A percentile compares a stretch with the other conserved stretches of the same genome.
These are phyloP conservation scores for Pagetopsis macropterus DNA, from an alignment of 2,797 vertebrate genomes.

Conservation along the genomic window DNA sequence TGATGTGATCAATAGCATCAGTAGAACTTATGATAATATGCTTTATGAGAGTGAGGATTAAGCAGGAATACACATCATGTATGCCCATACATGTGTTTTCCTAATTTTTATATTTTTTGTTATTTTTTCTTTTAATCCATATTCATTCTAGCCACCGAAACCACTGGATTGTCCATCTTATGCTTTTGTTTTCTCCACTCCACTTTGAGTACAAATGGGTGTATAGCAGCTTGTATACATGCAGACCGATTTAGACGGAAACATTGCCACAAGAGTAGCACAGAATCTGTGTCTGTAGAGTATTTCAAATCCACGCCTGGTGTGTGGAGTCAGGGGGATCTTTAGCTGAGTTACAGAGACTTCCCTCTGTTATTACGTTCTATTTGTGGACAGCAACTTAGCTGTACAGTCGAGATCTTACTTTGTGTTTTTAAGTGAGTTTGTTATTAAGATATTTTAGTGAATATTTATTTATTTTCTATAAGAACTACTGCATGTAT, in stretches of 20 bases:
- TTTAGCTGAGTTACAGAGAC: neutral
- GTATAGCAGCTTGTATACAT: conserved; percentile 10
- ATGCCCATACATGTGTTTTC: conserved; percentile 33
- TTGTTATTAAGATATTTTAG: conserved; percentile 1
- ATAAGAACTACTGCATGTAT: conserved; percentile 33
- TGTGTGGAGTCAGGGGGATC: neutral
- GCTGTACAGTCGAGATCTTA: neutral
- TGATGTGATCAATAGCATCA: neutral
- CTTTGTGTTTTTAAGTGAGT: neutral
- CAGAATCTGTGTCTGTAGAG: neutral
- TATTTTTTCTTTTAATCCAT: conserved; percentile 32
- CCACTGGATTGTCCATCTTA: conserved; percentile 29
- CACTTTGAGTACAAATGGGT: conserved; percentile 22
- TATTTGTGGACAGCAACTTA: neutral
- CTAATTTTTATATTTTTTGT: conserved; percentile 13
- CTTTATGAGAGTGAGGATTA: neutral
- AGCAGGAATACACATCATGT: conserved; percentile 14
- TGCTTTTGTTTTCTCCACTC: conserved; percentile 19
- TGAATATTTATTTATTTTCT: neutral
- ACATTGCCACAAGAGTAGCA: neutral
- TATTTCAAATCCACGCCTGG: neutral
- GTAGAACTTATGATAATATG: neutral
- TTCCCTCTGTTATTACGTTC: neutral
- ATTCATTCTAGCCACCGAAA: conserved; percentile 49
- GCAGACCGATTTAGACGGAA: neutral